Evolutionary conservation across 1,140 invertebrate species (phyloP), one percentile per base, ranked within the genome.

Genomic region (Drosophila carrolli): DNA sequence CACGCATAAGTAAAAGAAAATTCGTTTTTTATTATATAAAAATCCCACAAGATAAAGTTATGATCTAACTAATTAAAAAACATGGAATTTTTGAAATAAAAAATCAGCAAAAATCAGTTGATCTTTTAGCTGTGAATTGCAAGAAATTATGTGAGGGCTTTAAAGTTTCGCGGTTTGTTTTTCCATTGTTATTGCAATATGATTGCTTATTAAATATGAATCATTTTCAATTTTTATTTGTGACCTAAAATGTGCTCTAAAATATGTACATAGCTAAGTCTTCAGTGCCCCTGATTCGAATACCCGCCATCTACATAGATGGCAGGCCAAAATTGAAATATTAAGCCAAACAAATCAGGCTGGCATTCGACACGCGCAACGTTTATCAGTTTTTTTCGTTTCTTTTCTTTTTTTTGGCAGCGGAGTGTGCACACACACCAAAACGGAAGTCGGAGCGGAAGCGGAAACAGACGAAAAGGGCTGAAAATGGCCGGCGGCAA

Each of bases 261-360:
- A 23, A 23, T 1, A 23, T 23, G 23, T 23, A 7, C 4, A 4
- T 44, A 16, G 43, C 16, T 10, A 14, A 13, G 10, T 44, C 7
- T 23, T 46, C 72, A 60, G 54, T 43, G 37, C 48, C 61, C 77
- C 62, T 72, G 61, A 53, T 68, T 63, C 13, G 27, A 35, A 38
- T 38, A 51, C 32, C 8, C 27, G 23, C 9, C 38, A 4, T 19
- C 8, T 27, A 29, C 29, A 43, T 29, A 43, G 37, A 65, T 46
- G 61, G 59, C 32, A 13, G 50, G 14, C 46, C 50, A 66, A 86
- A 86, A 86, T 86, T 88, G 70, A 88, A 86, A 86, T 82, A 82
- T 88, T 79, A 79, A 88, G 71, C 82, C 62, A 88, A 72, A 88
- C 82, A 86, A 86, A 86, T 88, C 83, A 79, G 82, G 70, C 75